Evolutionary conservation across 2,797 vertebrate genomes (phyloP), one percentile per base, ranked within the genome.

Genomic region (Dermochelys coriacea): DNA sequence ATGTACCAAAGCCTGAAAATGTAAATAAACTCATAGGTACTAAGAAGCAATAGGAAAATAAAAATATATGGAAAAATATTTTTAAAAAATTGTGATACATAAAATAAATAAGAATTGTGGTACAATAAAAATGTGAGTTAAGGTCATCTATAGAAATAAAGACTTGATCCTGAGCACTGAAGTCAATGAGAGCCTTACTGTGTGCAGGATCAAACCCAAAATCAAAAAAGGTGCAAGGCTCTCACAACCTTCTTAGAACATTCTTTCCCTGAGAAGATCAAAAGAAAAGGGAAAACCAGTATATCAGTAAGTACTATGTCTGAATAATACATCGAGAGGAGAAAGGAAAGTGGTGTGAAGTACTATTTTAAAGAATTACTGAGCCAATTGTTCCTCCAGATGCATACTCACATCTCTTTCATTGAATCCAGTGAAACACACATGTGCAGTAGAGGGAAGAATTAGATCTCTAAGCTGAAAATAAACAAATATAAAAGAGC

Each of bases 231-330:
- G 29, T 57, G 2, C 23, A 51, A 3, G 29, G 12, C 41, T 41
- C 4, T 16, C 23, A 55, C 12, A 55, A 8, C 23, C 0, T 0
- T 45, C 34, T 45, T 75, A 25, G 12, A 49, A 51, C 45, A 52
- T 84, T 77, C 74, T 82, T 85, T 52, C 29, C 15, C 19, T 45
- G 5, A 87, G 21, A 34, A 71, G 21, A 71, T 71, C 37, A 41
- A 37, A 71, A 71, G 68, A 41, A 41, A 71, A 41, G n/a, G n/a
- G 21, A 71, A 57, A 74, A 85, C 10, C 2, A 5, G 54, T 37
- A 50, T 37, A 91, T 25, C 4, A 49, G 2, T n/a, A 80, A 82
- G 6, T 21, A 5, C 47, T 64, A 23, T 14, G 71, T 80, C 37
- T 61, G 12, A 64, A 19, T 50, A 88, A 78, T 71, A 16, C 27